Evolutionary conservation across 1,140 invertebrate species (phyloP), one percentile per base, ranked within the genome.

Genomic region (Drosophila sp.): DNA sequence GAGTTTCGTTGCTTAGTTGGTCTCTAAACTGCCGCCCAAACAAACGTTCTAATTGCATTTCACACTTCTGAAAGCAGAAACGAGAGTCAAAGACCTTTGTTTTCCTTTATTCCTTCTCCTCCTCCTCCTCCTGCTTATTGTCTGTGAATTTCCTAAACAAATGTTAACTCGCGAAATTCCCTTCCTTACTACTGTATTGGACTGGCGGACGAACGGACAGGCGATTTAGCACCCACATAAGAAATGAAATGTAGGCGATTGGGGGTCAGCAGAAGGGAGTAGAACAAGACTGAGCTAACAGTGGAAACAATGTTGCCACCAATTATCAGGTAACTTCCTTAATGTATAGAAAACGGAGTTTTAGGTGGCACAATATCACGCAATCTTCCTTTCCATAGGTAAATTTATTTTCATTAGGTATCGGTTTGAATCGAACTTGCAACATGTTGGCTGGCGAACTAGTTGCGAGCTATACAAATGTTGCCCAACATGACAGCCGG

Each of bases 121-220:
- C 17, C 17, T 17, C 17, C 17, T 17, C 8, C 23, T 70, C 63
- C 71, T 62, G 32, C 61, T 54, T 33, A 57, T 40, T 47, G 35
- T 32, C 57, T 35, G 61, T 60, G 44, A 68, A 78, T 85, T 81
- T 75, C 58, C 78, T 81, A 81, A 40, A 61, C 60, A 44, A 66
- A 72, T 82, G 82, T 72, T 87, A 86, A 86, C 76, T 82, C 68
- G 82, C 84, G 75, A 86, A 86, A 86, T 86, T 87, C 82, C 67
- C 76, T 57, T 72, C 72, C 56, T 57, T 72, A 64, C 56, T 76
- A 72, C 30, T 23, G 38, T 5, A 17, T 17, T 17, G 17, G 17
- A 17, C 17, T 17, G 17, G 17, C 17, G 17, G 17, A 1, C 17
- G 41, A 4, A 2, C 50, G 60, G 72, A 73, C 70, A 33, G 30